Conservation (phyloP, 2,888 invertebrate species). For the Microchrysa polita region DNA sequence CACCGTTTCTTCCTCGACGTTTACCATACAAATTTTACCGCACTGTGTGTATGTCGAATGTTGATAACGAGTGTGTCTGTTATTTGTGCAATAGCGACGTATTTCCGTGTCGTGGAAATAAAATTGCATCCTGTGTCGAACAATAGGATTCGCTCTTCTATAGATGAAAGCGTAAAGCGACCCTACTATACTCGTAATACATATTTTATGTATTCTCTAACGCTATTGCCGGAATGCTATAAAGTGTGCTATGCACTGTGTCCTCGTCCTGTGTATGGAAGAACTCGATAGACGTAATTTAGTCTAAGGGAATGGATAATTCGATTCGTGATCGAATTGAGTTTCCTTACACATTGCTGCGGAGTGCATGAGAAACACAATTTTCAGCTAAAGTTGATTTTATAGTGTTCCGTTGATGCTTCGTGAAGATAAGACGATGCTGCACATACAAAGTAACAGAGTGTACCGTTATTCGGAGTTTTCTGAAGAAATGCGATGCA, state of each 20-base stretch:
- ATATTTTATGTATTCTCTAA: too few species aligned
- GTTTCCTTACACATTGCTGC: constrained; percentile 21
- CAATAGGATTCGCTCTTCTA: constrained; percentile 31
- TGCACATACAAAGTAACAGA: too few species aligned
- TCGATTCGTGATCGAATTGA: constrained; percentile 43
- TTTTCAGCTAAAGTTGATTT: constrained; percentile 10
- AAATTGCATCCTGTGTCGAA: constrained; percentile 21
- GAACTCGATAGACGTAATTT: constrained; percentile 29
- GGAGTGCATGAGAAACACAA: constrained; percentile 32
- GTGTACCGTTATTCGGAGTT: too few species aligned
- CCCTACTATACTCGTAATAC: too few species aligned
- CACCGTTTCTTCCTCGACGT: background rate
- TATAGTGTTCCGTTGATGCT: background rate
- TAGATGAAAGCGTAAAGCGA: constrained; percentile 16
- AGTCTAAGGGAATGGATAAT: constrained; percentile 34
- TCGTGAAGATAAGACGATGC: too few species aligned
- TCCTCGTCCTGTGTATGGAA: too few species aligned
- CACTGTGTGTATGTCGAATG: too few species aligned
- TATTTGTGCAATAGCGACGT: too few species aligned
- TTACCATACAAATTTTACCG: constrained; percentile 28
- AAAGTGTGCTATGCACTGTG: too few species aligned
- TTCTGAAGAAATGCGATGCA: too few species aligned
- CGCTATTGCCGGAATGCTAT: background rate
- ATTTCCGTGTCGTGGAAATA: constrained; percentile 19
- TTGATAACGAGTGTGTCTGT: background rate